These are phyloP conservation scores for Cheilosia vulpina DNA, from an alignment of 2,888 invertebrate species.

Conservation along the genomic window DNA sequence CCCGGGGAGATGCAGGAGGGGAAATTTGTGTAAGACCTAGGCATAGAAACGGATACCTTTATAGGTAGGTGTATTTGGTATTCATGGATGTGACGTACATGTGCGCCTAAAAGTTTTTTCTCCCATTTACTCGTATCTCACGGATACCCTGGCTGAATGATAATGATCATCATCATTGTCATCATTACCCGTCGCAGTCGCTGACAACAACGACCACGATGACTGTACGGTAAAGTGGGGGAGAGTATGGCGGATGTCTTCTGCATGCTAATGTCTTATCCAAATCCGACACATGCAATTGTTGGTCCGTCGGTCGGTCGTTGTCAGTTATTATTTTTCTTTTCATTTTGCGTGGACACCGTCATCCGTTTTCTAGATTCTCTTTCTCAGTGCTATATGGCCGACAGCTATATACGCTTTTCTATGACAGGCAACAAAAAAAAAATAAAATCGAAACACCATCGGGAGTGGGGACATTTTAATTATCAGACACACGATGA, in stretches of 20 bases:
- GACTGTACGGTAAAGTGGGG: slow-evolving; percentile 22
- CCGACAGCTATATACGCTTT: slow-evolving; percentile 15
- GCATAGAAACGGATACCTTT: neutral
- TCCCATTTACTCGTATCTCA: slow-evolving; percentile 59
- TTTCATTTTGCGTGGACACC: slow-evolving; percentile 42
- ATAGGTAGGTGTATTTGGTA: slow-evolving; percentile 49
- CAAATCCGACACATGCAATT: slow-evolving; percentile 52
- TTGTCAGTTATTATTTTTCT: slow-evolving; percentile 12
- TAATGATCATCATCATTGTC: slow-evolving; percentile 39
- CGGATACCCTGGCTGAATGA: slow-evolving; percentile 61
- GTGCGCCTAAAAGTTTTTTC: slow-evolving; percentile 54
- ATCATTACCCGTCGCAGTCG: slow-evolving; percentile 16
- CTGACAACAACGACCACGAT: slow-evolving; percentile 6
- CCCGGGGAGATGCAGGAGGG: neutral
- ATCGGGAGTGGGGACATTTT: slow-evolving; percentile 40
- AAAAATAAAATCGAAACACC: slow-evolving; percentile 17
- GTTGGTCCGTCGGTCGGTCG: slow-evolving; percentile 29
- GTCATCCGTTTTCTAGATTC: slow-evolving; percentile 35
- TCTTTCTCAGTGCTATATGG: neutral
- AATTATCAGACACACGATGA: slow-evolving; percentile 64
- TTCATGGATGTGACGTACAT: slow-evolving; percentile 56
- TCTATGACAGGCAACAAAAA: slow-evolving; percentile 22
- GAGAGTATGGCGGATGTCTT: slow-evolving; percentile 48
- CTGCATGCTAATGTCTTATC: slow-evolving; percentile 69
- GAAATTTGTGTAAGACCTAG: slow-evolving; percentile 16